Evolutionary conservation across 2,888 invertebrate genomes (phyloP).

Genomic region (Perizoma flavofasciatum): DNA sequence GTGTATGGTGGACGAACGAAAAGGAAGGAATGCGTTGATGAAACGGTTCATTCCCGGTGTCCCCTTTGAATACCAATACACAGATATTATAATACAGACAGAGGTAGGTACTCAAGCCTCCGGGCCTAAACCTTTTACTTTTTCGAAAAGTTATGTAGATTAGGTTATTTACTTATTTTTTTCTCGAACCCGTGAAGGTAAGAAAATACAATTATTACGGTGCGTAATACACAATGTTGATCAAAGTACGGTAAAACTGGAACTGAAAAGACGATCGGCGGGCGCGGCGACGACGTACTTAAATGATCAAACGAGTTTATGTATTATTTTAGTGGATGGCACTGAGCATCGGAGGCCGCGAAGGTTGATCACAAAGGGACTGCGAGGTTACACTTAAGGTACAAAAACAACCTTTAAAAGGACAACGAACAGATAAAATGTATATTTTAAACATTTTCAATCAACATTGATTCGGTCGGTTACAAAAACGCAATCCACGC

Average conservation of each 20-base stretch:
- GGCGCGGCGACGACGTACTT: slow-evolving; percentile 13
- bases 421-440: slow-evolving; percentile 41
- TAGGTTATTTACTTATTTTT: too few relatives aligned
- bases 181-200: background rate
- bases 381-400: slow-evolving; percentile 58
- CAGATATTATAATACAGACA: too few relatives aligned
- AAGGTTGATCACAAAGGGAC: slow-evolving; percentile 78
- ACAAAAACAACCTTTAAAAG: slow-evolving; percentile 49
- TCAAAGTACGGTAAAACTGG: slow-evolving; percentile 28
- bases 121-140: too few relatives aligned
- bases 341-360: slow-evolving; percentile 65
- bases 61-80: background rate
- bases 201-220: slow-evolving; percentile 5
- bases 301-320: slow-evolving; percentile 58
- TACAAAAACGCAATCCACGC: too few relatives aligned
- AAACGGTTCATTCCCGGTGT: slow-evolving; percentile 9
- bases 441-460: too few relatives aligned
- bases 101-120: too few relatives aligned
- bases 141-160: too few relatives aligned
- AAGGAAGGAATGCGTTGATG: background rate
- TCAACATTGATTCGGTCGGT: too few relatives aligned
- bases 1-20: too few relatives aligned
- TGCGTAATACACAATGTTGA: slow-evolving; percentile 30
- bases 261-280: slow-evolving; percentile 34
- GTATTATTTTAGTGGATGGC: slow-evolving; percentile 65